Conservation (phyloP, 2,888 invertebrate genomes). For the Monoplex corrugatus region DNA sequence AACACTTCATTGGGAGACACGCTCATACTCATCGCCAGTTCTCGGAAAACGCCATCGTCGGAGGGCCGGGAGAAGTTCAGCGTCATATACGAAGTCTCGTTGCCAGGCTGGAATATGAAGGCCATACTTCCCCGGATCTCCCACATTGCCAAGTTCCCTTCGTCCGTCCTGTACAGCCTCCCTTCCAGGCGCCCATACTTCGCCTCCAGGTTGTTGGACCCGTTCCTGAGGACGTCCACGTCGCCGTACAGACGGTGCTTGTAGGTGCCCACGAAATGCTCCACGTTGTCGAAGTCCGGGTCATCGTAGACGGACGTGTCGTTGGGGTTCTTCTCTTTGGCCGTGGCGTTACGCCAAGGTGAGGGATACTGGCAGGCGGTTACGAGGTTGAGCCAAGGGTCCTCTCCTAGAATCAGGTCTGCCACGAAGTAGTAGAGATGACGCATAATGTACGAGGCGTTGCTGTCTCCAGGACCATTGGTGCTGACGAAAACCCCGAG, state of each 20-base stretch:
- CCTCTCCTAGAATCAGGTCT: slow-evolving; percentile 61
- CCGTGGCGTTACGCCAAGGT: slow-evolving; percentile 45
- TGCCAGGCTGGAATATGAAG: neutral
- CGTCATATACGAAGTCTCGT: neutral
- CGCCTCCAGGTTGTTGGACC: neutral
- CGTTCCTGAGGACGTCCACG: slow-evolving; percentile 36
- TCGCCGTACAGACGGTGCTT: slow-evolving; percentile 55
- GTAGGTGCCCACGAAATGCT: slow-evolving; percentile 55
- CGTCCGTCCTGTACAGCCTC: neutral
- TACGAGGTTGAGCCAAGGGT: slow-evolving; percentile 64
- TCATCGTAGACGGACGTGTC: slow-evolving; percentile 1
- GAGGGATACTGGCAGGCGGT: slow-evolving; percentile 64
- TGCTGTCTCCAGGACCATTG: slow-evolving; percentile 43
- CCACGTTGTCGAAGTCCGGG: neutral
- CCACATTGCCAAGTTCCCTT: neutral
- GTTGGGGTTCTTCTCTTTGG: neutral
- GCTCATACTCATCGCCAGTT: neutral
- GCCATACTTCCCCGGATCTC: neutral
- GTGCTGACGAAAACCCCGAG: slow-evolving; percentile 70
- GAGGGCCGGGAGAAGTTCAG: slow-evolving; percentile 21
- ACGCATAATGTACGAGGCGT: neutral
- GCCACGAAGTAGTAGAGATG: slow-evolving; percentile 61
- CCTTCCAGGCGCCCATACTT: slow-evolving; percentile 36
- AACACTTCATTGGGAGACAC: no score
- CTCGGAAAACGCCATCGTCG: neutral